Base-by-base conservation (phyloP, 2,888 invertebrate genomes). In the Globia sparganii region DNA sequence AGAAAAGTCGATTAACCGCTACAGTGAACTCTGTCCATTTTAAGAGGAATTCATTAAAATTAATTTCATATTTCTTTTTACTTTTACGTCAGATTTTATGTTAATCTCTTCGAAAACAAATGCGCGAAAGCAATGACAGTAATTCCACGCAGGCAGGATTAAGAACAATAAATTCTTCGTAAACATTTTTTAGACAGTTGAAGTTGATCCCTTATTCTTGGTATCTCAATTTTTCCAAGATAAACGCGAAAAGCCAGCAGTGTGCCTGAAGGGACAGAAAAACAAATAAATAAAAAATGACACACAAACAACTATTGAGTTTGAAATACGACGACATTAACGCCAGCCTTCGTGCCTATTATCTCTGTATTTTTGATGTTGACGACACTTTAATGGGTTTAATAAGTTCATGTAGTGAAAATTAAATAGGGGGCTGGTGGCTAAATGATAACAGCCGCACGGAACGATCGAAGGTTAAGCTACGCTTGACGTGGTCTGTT, bases 201-300 rank as follows among this genome's bases (percentile, higher is more conserved):
- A 84, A 72, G 58, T 43, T 81, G 49, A 84, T 81, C 62, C 65
- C 72, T 59, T 81, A 81, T 81, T 84, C 68, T 75, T 64, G 64
- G 72, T 65, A 75, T 75, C 46, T 73, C 53, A 62, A 15, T 75
- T 75, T 76, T 64, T 64, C 53, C 5, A 59, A 61, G 67, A 84
- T 84, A 72, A 84, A 53, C 40, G 46, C 1, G 15, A 72, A 76
- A 76, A 65, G 66, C 61, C 62, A 68, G 66, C 37, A 59, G 64
- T 78, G 58, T 72, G 67, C 46, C 67, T 85, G 79, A 85, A 78
- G 82, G 77, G 70, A 68, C 53, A 67, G 68, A 73, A 77, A 67
- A 85, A 64, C 67, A 86, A 72, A 69, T 72, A 80, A 83, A 86
- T 75, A 58, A 40, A 31, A 31, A 56, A 73, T 75, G 68, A 71